Conservation (phyloP, 2,113 vertebrate species). For the Cryptotis parvus region DNA sequence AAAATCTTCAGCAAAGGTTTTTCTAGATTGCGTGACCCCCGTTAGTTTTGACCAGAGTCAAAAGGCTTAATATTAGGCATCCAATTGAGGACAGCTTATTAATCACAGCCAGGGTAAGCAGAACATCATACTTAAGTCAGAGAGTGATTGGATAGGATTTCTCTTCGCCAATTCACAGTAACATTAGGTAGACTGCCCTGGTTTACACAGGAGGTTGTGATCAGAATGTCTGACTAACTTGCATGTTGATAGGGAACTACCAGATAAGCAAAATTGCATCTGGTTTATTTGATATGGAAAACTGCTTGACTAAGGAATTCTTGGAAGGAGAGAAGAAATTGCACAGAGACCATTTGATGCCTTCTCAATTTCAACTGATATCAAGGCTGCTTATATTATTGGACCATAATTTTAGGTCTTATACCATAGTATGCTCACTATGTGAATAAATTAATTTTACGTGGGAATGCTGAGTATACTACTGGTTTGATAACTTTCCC, state of each 20-base stretch:
- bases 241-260: not conserved
- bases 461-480: not conserved
- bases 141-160: not conserved
- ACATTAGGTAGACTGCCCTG: not conserved
- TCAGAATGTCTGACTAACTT: not conserved
- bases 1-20: no score
- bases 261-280: not conserved
- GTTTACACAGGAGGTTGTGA: not conserved
- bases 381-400: not conserved
- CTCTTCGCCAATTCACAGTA: not conserved
- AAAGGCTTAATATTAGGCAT: not conserved
- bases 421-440: not conserved
- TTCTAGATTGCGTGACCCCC: no score
- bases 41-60: no score
- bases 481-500: not conserved
- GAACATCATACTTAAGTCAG: rapidly evolving
- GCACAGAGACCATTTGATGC: not conserved
- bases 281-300: not conserved
- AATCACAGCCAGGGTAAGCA: not conserved
- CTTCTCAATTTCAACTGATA: not conserved
- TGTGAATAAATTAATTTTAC: slow-evolving; percentile 8
- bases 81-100: not conserved
- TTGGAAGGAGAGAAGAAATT: not conserved
- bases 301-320: not conserved
- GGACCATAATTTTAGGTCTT: not conserved